Evolutionary conservation across 2,888 invertebrate genomes (phyloP), one percentile per base, ranked within the genome.

Genomic region (Aphodius sticticus): DNA sequence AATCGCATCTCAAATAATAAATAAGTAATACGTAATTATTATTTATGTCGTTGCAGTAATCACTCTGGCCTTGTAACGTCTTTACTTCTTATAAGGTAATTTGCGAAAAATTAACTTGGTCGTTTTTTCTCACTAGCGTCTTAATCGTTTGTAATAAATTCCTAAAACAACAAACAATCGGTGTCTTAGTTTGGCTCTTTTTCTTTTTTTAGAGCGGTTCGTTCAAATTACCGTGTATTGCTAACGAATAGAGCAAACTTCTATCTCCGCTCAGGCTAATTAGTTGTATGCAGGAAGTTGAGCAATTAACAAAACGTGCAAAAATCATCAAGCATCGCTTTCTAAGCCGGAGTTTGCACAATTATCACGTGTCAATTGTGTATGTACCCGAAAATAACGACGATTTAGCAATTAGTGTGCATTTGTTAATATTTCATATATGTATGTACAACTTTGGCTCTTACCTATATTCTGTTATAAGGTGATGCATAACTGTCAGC

Each of bases 381-480:
- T 74, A 74, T 35, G 74, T 74, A 74, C 37, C 35, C 74, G 35
- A 74, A 37, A 37, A 36, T 36, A 35, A 74, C 74, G 37, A 74
- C 74, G 37, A 74, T 74, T 74, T 36, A 26, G 35, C 74, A 74
- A 74, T 74, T 74, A 74, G 74, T 36, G 35, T 74, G 26, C 36
- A 74, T 74, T 74, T 74, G 74, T 74, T 74, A 71, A 71, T 71
- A 26, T 26, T 26, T 26, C 26, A 3, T 26, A 26, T 26, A 26
- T 26, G 26, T 26, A 26, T 26, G 26, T 26, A 26, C 26, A 26
- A 26, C 26, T 26, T 26, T 26, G 26, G 26, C 26, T 26, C 26
- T 26, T 26, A 2, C 26, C 26, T 26, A 26, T 26, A 3, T 26
- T 26, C 26, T 26, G 26, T 3, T 26, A 26, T 26, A 26, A 26